Percentiles rank a stretch among this genome's conserved stretches.
Evolutionary conservation across 2,113 vertebrate species (phyloP).

Genomic region (Rhizomys pruinosus): DNA sequence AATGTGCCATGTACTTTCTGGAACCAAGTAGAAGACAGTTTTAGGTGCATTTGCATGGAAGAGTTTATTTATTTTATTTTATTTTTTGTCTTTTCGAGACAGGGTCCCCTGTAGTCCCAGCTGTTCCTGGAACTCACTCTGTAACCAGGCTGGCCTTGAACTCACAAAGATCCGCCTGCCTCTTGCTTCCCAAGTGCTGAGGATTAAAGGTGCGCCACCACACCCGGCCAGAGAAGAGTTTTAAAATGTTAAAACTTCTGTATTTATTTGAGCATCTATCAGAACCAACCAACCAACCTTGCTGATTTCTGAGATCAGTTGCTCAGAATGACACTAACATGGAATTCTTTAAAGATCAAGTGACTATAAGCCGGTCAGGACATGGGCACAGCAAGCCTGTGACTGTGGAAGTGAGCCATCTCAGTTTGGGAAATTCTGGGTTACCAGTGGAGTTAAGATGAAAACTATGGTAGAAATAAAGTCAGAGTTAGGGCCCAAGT

Average conservation of each 20-base stretch:
- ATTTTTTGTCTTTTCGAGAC: too few species aligned
- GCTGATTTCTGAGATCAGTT: not conserved
- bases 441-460: not conserved
- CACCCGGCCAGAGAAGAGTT: too few species aligned
- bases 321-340: not conserved
- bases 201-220: too few species aligned
- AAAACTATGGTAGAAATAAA: too few species aligned
- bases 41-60: not conserved
- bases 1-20: fast-evolving
- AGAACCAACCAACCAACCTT: not conserved
- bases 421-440: not conserved
- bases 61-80: too few species aligned
- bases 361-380: not conserved
- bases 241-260: not conserved
- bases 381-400: not conserved
- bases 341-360: constrained; percentile 24
- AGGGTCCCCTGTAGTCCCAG: too few species aligned
- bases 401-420: not conserved
- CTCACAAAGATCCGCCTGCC: too few species aligned
- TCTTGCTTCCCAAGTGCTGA: too few species aligned
- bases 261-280: constrained; percentile 13
- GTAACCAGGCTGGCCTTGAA: too few species aligned
- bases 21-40: not conserved
- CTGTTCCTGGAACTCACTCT: too few species aligned
- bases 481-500: not conserved